phyloP scores from a whole-genome alignment of 2,888 invertebrate genomes.

The Melinaea marsaeus region DNA sequence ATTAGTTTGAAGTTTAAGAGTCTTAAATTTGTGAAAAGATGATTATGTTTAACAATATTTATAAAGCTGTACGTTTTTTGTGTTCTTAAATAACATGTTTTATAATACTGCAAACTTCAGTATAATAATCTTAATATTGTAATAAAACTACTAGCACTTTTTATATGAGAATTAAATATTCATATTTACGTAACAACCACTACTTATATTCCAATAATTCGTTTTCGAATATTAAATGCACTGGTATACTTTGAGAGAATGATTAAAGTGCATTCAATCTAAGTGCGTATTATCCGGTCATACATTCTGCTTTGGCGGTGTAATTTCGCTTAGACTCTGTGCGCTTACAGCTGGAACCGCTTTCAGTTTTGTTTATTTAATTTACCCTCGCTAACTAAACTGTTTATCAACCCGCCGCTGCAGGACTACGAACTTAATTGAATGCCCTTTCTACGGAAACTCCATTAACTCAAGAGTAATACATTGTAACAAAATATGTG shows the following conservation, averaged over 20 bases:
- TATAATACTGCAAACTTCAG: too few species aligned
- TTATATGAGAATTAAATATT: neutral
- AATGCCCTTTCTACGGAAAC: slow-evolving; percentile 25
- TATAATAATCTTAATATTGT: too few species aligned
- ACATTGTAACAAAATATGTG: slow-evolving; percentile 2
- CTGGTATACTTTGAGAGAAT: neutral
- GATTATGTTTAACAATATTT: too few species aligned
- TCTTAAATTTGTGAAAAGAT: too few species aligned
- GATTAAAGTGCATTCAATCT: slow-evolving; percentile 39
- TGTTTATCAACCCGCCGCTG: slow-evolving; percentile 37
- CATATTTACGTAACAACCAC: neutral
- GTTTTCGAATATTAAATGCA: neutral
- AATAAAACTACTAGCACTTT: too few species aligned
- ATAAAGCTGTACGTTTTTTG: too few species aligned
- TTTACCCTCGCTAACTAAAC: slow-evolving; percentile 38
- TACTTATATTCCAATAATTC: neutral
- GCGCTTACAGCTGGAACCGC: slow-evolving; percentile 39
- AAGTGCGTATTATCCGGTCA: slow-evolving; percentile 55
- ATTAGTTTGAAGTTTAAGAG: too few species aligned
- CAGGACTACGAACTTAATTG: slow-evolving; percentile 26
- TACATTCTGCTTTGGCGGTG: neutral
- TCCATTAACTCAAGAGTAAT: slow-evolving; percentile 16
- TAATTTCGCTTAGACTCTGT: slow-evolving; percentile 27
- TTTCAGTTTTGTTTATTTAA: slow-evolving; percentile 48
- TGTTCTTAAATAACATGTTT: too few species aligned